A percentile compares a stretch with the other conserved stretches of the same genome.
phyloP scores from a whole-genome alignment of 2,888 invertebrate species.

The Aromia moschata region DNA sequence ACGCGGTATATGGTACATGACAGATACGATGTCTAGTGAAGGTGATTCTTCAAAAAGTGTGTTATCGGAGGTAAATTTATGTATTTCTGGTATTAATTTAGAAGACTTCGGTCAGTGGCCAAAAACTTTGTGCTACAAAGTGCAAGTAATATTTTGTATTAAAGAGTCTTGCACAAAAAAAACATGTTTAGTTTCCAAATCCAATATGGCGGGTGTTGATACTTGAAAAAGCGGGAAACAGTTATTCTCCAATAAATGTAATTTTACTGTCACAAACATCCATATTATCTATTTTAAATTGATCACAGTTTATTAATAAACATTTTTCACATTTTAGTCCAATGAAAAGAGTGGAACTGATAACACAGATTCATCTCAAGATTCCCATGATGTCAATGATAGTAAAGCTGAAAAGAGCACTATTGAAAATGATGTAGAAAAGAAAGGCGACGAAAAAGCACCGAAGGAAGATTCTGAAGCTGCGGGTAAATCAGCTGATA shows the following conservation, averaged over 20 bases:
- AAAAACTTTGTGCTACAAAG: not conserved
- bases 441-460: constrained; percentile 47
- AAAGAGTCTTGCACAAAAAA: constrained; percentile 39
- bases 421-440: constrained; percentile 42
- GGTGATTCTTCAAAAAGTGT: constrained; percentile 61
- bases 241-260: constrained; percentile 34
- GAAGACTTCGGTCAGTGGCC: constrained; percentile 2
- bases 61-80: constrained; percentile 57
- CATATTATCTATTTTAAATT: constrained; percentile 2
- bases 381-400: constrained; percentile 48
- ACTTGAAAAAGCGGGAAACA: constrained; percentile 62
- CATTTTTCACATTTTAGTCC: constrained; percentile 38
- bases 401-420: constrained; percentile 38
- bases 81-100: constrained; percentile 30
- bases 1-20: constrained; percentile 56
- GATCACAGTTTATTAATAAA: constrained; percentile 1
- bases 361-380: constrained; percentile 54
- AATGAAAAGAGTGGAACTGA: constrained; percentile 51
- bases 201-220: constrained; percentile 63
- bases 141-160: constrained; percentile 1
- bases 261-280: constrained; percentile 12
- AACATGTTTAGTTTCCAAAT: constrained; percentile 56
- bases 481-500: constrained; percentile 40
- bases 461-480: constrained; percentile 42
- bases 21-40: constrained; percentile 62